Percentiles rank a stretch among this genome's conserved stretches.
Conservation (phyloP, 1,140 invertebrate genomes). For the Panagrolaimus sp. region DNA sequence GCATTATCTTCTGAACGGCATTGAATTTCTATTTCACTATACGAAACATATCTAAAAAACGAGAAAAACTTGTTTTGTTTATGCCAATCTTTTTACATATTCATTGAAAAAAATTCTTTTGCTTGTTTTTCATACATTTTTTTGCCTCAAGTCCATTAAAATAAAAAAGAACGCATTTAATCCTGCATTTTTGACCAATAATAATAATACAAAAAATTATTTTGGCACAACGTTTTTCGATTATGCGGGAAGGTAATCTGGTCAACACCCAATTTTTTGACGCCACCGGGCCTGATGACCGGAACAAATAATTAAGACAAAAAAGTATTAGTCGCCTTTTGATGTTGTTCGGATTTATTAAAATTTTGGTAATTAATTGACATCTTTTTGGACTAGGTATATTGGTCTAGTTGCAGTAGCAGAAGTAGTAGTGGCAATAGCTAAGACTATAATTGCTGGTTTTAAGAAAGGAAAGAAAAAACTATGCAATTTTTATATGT, state of each 20-base stretch:
- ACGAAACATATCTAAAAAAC: constrained; percentile 70
- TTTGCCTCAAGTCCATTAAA: background rate
- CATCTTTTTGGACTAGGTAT: too few relatives aligned
- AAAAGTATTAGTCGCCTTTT: too few relatives aligned
- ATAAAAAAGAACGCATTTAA: background rate
- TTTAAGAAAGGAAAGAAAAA: background rate
- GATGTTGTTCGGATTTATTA: too few relatives aligned
- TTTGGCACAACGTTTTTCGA: background rate
- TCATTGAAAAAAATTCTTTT: too few relatives aligned
- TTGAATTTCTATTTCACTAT: constrained; percentile 91
- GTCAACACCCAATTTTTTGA: background rate
- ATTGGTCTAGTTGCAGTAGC: too few relatives aligned
- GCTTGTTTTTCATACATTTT: background rate
- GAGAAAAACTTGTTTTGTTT: background rate
- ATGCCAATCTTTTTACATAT: too few relatives aligned
- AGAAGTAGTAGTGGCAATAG: too few relatives aligned
- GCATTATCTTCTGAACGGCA: constrained; percentile 71
- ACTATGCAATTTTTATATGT: background rate
- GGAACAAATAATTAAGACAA: too few relatives aligned
- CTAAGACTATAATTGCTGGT: constrained; percentile 1
- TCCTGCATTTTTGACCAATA: too few relatives aligned
- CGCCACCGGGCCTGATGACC: too few relatives aligned
- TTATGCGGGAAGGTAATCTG: constrained; percentile 10
- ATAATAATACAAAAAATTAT: too few relatives aligned
- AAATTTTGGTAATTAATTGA: too few relatives aligned